Evolutionary conservation across 2,888 invertebrate species (phyloP), one percentile per base, ranked within the genome.

Genomic region (Carcina quercana): DNA sequence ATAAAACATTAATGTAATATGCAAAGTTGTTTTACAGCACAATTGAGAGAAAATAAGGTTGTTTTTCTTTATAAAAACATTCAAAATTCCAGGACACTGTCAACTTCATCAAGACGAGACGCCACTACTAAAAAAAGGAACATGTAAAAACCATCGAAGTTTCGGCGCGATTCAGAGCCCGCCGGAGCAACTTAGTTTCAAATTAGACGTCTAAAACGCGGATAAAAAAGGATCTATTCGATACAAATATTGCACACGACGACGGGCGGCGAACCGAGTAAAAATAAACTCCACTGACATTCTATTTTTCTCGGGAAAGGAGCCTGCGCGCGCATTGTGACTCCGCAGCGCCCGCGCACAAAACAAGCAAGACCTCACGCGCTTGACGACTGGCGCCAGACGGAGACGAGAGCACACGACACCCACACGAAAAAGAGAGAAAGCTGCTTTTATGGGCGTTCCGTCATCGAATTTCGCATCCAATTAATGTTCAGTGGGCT

Each of bases 401-500:
- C 37, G 28, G 63, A 61, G 57, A 57, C 40, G 39, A 53, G 35
- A 1, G 42, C 50, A 53, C 28, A 6, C 8, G 13, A 10, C 1
- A 2, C 1, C n/a, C 1, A 0, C 10, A 17, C 0, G 48, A 38
- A 10, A 34, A 53, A 79, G 30, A 30, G 63, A 59, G 72, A 69
- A 28, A 26, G 53, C 4, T 28, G 35, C n/a, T 48, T 50, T 25
- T 43, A 62, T 62, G 70, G 83, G 82, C 82, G 83, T 73, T 69
- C 48, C 71, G 51, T 58, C 61, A 55, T 71, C 62, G 57, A 72
- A 59, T 69, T 69, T 69, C 52, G 64, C 66, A 63, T 65, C 83
- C 82, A 83, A 83, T 82, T 83, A 78, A 82, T 76, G 83, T 58
- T 80, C 80, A 82, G 73, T 80, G 82, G 75, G 78, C 78, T 79